Base-by-base conservation (phyloP, 2,888 invertebrate species). In the Lydus trimaculatus region DNA sequence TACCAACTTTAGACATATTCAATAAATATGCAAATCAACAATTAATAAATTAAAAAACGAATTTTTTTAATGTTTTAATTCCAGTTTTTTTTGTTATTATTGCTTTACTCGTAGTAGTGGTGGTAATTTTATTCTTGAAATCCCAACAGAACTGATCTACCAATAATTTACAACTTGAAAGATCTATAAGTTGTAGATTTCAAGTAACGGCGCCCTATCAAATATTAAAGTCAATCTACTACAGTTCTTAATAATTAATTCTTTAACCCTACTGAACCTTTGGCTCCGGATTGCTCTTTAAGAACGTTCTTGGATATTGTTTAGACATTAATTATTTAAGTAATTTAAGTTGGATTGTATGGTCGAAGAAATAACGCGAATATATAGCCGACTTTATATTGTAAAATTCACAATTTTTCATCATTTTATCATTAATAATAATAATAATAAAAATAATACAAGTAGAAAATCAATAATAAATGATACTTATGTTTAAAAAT, bases 221-320 rank as follows among this genome's bases (percentile, higher is more conserved):
- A 75, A 75, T 75, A 75, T 74, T 74, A 75, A 75, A 74, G 71
- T 67, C 75, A 74, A 75, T 75, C 75, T 75, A 75, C 71, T 75
- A 74, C 70, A 75, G 72, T 71, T 70, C 69, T 75, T 71, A 74
- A 75, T 75, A 75, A 74, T 75, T 75, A 74, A 75, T 73, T 72
- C 66, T 67, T 64, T 71, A 73, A 70, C 73, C 75, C 75, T 68
- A 69, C 67, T 64, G 72, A 73, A 71, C 69, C 72, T 70, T 72
- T 68, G 68, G 70, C 73, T 75, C 71, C 70, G 73, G 73, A 73
- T 73, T 74, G 69, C 73, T 73, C 74, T 75, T 75, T 75, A 75
- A 74, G 71, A 74, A 75, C 70, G 73, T 70, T 72, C 65, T 71
- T 75, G 73, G 73, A 75, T 75, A 75, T 74, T 75, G 73, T 75